Evolutionary conservation across 2,888 invertebrate species (phyloP), one percentile per base, ranked within the genome.

Genomic region (Dendrolimus pini): DNA sequence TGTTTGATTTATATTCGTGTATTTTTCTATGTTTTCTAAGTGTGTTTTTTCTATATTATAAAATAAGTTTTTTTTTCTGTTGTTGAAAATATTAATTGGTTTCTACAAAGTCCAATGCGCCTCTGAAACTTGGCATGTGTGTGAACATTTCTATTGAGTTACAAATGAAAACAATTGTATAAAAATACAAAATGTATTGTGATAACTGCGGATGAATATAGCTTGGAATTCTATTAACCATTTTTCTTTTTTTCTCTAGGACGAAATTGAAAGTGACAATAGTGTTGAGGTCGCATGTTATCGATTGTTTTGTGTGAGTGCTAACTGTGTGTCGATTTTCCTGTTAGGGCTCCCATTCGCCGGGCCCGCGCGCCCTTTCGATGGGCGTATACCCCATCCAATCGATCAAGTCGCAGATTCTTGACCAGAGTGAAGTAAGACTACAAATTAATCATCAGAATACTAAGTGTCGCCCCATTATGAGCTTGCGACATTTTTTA

Each of bases 351-450:
- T 95, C 96, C 82, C 96, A 96, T 91, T 97, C 97, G 89, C 97
- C 97, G 86, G 96, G 96, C 92, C 96, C 96, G 88, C 95, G 97
- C 87, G 95, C 95, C 85, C 94, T 96, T 77, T 95, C 96, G 77
- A 96, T 96, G 95, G 97, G 97, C 80, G 94, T 95, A 85, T 97
- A 94, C 92, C 97, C 96, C 84, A 95, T 96, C 88, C 96, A 96
- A 93, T 94, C 94, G 91, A 93, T 97, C 92, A 94, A 95, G 92
- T 97, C 97, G 86, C 94, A 94, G 92, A 96, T 97, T 89, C 94
- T 96, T 87, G 94, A 94, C 91, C 94, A 94, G 89, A 94, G 96
- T 88, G 95, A 96, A 93, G 97, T 97, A 96, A 97, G 97, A 95
- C 90, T 95, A 91, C 75, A 78, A 72, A 73, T 75, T 80, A 70